phyloP scores from a whole-genome alignment of 2,888 invertebrate genomes.

The Chaitophorus viminalis region DNA sequence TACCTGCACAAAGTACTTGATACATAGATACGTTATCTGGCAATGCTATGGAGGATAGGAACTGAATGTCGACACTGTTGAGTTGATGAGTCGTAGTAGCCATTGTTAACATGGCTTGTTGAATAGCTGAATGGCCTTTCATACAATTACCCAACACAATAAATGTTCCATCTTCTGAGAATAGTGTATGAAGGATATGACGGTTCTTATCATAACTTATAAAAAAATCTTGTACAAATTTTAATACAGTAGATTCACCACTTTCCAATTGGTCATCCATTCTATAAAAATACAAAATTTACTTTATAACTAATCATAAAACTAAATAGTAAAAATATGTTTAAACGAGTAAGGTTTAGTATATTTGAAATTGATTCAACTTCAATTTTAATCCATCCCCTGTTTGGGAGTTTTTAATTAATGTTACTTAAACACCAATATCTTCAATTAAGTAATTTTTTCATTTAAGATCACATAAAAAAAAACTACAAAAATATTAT shows the following conservation, averaged over 20 bases:
- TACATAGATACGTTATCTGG: slow-evolving; percentile 4
- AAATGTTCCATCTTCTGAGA: slow-evolving; percentile 36
- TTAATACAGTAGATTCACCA: background rate
- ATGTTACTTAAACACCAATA: no score
- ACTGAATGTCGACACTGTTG: background rate
- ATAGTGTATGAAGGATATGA: slow-evolving; percentile 23
- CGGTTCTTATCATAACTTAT: slow-evolving; percentile 36
- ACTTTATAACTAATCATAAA: background rate
- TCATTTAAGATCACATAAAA: no score
- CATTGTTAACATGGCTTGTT: slow-evolving; percentile 39
- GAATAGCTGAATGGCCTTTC: slow-evolving; percentile 17
- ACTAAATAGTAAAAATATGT: no score
- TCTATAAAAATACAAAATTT: background rate
- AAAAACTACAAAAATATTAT: no score
- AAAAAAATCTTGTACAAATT: slow-evolving; percentile 46
- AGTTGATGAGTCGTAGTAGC: slow-evolving; percentile 37
- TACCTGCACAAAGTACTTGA: slow-evolving; percentile 29
- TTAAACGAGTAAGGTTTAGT: no score
- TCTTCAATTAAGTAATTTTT: no score
- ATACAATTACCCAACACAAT: slow-evolving; percentile 13
- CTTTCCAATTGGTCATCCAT: slow-evolving; percentile 17
- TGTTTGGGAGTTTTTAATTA: no score
- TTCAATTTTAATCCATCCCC: no score
- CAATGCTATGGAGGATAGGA: background rate
- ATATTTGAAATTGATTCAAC: no score